Base-by-base conservation (phyloP, 1,140 invertebrate genomes). In the Hirudo medicinalis region DNA sequence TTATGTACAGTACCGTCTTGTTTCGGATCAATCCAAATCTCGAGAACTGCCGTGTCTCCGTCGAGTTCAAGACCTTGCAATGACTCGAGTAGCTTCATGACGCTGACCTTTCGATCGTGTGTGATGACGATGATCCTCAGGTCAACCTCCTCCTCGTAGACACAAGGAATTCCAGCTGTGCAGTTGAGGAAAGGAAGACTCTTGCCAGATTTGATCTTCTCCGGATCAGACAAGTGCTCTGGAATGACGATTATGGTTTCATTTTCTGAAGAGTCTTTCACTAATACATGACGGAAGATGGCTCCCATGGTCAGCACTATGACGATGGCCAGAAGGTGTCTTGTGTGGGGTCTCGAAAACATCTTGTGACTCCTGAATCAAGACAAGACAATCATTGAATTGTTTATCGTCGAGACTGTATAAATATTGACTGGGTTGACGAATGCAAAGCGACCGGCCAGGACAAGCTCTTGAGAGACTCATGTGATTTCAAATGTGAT, bases 1-100 rank as follows among this genome's bases (percentile, higher is more conserved):
- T 70, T 67, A 67, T 78, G 54, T 3, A 78, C 69, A 3, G 15
- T 27, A 0, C 74, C 73, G 15, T 43, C 71, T 27, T 63, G 29
- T 2, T 74, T 74, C 0, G 76, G 57, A 70, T 79, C 78, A 0
- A 79, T 72, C 76, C 76, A 78, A 11, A 79, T 71, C 17, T 79
- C 77, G 6, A 79, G 32, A 11, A 54, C 32, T 8, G 76, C 75
- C 13, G 40, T 74, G 55, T 76, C 73, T n/a, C 71, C 73, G 69
- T 70, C 69, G 9, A 70, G 43, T 49, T 70, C 69, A 9, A 70
- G 40, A 49, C 22, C 36, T 54, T 70, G 40, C 40, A 70, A 53
- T 22, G 40, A 54, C 17, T 54, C n/a, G 36, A 70, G 69, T 36
- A 70, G 69, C 53, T 70, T 70, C 22, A 43, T 27, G 69, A 70